Base-by-base conservation (phyloP, 2,888 invertebrate genomes). In the Synanthedon andrenaeformis region DNA sequence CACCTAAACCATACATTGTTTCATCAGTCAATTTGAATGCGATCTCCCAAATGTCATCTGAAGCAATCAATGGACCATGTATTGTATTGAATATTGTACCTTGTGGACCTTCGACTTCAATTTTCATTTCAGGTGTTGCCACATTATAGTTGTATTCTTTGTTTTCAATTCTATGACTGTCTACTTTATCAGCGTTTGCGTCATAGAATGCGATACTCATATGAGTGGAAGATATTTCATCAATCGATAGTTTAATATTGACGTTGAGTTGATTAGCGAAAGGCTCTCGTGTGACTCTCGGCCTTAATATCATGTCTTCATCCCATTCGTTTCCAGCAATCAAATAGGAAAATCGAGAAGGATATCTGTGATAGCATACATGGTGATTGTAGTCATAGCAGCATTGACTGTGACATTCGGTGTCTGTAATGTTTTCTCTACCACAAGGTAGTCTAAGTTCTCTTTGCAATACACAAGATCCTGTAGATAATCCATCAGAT, bases 41-140 rank as follows among this genome's bases (percentile, higher is more conserved):
- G 63, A 90, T 82, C 69, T 91, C 91, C 90, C 91, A 91, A 61
- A 90, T 91, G 49, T 86, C 76, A 19, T 89, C 72, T 0, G 91
- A 89, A 2, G 90, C 88, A 56, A 92, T 89, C 0, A 91, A 59
- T 0, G 92, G 91, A 0, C 91, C 91, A 57, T 82, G 74, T 0
- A 84, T 69, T 0, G 90, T 91, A 41, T 85, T 87, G 17, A 91
- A 80, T 54, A 91, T 71, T 4, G 65, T 52, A 11, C 86, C 79
- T 51, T 72, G 66, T 0, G 65, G 58, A 0, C 72, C 64, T 52
- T 74, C 72, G 0, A 80, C 74, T 12, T 71, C 54, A 1, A 85
- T 56, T 54, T 71, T 76, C 13, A 78, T 63, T 62, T 82, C 87
- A 1, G 76, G 76, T 41, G 12, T n/a, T 1, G 70, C 67, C n/a